phyloP scores from a whole-genome alignment of 1,140 invertebrate genomes.

The Formica selysi region DNA sequence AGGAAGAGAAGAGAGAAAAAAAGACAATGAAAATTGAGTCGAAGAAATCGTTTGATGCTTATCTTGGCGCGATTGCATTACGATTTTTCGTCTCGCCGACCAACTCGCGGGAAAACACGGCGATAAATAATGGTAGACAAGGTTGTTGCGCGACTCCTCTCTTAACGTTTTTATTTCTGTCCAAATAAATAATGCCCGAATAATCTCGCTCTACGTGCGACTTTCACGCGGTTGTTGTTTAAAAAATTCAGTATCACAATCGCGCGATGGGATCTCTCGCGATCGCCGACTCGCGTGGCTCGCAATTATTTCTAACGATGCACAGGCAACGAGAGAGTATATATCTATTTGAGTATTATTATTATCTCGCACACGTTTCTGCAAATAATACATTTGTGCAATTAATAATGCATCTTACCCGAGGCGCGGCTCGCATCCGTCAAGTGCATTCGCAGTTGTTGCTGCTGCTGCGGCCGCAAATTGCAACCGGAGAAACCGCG shows the following conservation, averaged over 20 bases:
- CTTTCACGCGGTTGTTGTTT: conserved; percentile 46
- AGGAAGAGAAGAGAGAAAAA: too few species aligned
- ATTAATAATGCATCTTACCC: conserved; percentile 43
- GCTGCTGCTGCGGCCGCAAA: conserved; percentile 26
- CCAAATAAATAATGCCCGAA: conserved; percentile 24
- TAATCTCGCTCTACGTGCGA: conserved; percentile 19
- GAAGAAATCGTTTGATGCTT: neutral
- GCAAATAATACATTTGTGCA: conserved; percentile 39
- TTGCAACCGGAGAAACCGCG: conserved; percentile 35
- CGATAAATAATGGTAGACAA: conserved; percentile 13
- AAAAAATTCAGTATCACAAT: conserved; percentile 30
- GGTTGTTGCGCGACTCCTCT: neutral
- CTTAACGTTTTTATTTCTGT: neutral
- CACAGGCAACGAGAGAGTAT: neutral
- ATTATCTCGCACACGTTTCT: neutral
- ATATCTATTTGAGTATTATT: neutral
- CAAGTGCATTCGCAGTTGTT: neutral
- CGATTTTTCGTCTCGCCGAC: neutral
- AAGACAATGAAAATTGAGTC: neutral
- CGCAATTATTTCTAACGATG: conserved; percentile 46
- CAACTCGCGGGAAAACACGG: neutral
- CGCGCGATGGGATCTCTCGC: conserved; percentile 42
- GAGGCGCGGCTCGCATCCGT: conserved; percentile 1
- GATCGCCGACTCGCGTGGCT: neutral
- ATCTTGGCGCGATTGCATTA: neutral